A percentile compares a stretch with the other conserved stretches of the same genome.
Evolutionary conservation across 2,888 invertebrate species (phyloP).

Genomic region (Melitaea athalia): DNA sequence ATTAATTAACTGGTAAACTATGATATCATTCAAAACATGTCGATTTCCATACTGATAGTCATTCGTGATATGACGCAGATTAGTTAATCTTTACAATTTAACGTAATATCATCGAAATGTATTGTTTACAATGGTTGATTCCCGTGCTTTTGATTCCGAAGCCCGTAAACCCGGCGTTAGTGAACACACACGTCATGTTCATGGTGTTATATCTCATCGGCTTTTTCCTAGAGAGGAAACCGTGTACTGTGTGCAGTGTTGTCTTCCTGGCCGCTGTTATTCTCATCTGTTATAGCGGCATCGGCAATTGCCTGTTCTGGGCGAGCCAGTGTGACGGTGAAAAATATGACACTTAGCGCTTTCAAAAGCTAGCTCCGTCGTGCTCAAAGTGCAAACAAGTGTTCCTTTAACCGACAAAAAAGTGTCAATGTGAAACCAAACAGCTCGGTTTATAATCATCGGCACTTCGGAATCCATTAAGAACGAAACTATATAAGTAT

Average conservation of each 20-base stretch:
- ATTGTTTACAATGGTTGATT: slow-evolving; percentile 98
- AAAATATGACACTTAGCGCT: slow-evolving; percentile 78
- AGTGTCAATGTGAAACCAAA: slow-evolving; percentile 37
- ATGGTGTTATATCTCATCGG: slow-evolving; percentile 97
- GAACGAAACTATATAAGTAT: slow-evolving; percentile 49
- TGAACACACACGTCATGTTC: slow-evolving; percentile 98
- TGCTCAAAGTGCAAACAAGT: slow-evolving; percentile 67
- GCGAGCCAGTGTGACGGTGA: slow-evolving; percentile 88
- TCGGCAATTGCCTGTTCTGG: slow-evolving; percentile 97
- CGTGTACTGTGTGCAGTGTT: slow-evolving; percentile 98
- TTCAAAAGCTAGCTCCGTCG: slow-evolving; percentile 50
- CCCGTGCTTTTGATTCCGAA: slow-evolving; percentile 98
- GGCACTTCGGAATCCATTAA: slow-evolving; percentile 8
- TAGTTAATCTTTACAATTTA: slow-evolving; percentile 18
- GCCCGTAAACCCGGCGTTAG: slow-evolving; percentile 96
- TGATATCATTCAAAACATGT: slow-evolving; percentile 59
- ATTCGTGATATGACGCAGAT: slow-evolving; percentile 29
- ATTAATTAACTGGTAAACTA: slow-evolving; percentile 43
- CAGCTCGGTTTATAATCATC: background rate
- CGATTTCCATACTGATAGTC: slow-evolving; percentile 51
- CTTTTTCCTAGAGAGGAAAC: slow-evolving; percentile 97
- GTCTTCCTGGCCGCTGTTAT: slow-evolving; percentile 97
- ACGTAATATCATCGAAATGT: slow-evolving; percentile 83
- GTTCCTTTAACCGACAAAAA: slow-evolving; percentile 50
- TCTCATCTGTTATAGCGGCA: slow-evolving; percentile 97